These are phyloP conservation scores for Thrips palmi DNA, from an alignment of 1,140 invertebrate species.

Conservation along the genomic window DNA sequence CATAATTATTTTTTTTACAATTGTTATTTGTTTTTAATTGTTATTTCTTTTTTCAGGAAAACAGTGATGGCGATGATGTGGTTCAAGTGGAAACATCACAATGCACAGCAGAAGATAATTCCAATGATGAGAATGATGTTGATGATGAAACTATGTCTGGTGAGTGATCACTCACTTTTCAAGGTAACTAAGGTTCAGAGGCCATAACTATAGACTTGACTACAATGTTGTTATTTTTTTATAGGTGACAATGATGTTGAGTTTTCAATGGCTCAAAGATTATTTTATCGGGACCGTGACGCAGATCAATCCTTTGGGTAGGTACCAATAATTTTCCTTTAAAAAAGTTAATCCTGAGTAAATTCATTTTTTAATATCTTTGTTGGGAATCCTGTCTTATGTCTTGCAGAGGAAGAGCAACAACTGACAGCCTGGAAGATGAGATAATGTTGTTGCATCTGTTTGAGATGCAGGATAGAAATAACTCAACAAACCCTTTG, in stretches of 20 bases:
- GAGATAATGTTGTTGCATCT: slow-evolving; percentile 31
- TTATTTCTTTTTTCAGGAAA: too few species aligned
- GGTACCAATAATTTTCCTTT: not conserved
- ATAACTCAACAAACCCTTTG: too few species aligned
- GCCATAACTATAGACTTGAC: too few species aligned
- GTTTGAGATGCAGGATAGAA: slow-evolving; percentile 30
- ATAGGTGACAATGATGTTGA: slow-evolving; percentile 55
- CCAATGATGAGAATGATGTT: slow-evolving; percentile 61
- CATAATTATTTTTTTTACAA: too few species aligned
- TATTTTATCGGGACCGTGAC: slow-evolving; percentile 15
- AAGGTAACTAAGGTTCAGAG: too few species aligned
- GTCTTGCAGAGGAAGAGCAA: not conserved
- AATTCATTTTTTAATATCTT: not conserved
- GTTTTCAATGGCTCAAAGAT: slow-evolving; percentile 27
- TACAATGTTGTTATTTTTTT: slow-evolving; percentile 16
- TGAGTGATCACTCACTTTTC: slow-evolving; percentile 23
- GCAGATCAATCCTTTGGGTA: slow-evolving; percentile 9
- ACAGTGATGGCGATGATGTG: too few species aligned
- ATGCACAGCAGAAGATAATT: slow-evolving; percentile 25
- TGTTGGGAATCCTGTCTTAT: not conserved
- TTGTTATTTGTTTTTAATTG: too few species aligned
- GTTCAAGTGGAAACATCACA: too few species aligned
- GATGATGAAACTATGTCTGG: slow-evolving; percentile 72
- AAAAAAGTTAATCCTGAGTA: not conserved
- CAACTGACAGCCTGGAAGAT: slow-evolving; percentile 22